phyloP scores from a whole-genome alignment of 2,888 invertebrate species.

The Ceriagrion tenellum region DNA sequence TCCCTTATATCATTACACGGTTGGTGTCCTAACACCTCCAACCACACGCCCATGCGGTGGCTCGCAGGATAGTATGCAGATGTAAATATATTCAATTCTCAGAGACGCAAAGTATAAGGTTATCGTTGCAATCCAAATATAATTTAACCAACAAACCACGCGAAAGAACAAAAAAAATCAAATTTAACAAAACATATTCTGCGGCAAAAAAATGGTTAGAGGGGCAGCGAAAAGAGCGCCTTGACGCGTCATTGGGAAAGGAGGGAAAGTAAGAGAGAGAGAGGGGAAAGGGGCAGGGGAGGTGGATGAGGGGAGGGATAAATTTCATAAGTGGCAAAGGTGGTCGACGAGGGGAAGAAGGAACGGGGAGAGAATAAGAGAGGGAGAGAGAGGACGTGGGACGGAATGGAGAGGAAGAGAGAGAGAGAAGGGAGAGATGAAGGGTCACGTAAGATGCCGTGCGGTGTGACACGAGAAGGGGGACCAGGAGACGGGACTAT shows the following conservation, averaged over 20 bases:
- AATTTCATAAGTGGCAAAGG: slow-evolving; percentile 69
- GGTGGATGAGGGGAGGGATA: slow-evolving; percentile 71
- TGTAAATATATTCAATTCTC: too few species aligned
- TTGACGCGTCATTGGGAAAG: neutral
- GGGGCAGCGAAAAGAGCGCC: neutral
- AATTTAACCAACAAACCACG: too few species aligned
- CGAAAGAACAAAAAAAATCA: too few species aligned
- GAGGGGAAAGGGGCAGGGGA: neutral
- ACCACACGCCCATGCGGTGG: too few species aligned
- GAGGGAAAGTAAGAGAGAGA: too few species aligned
- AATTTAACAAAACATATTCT: too few species aligned
- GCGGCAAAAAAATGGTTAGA: too few species aligned
- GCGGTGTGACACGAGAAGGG: neutral
- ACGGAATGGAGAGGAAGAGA: neutral
- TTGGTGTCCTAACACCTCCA: too few species aligned
- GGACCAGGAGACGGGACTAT: neutral
- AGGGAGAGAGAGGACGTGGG: neutral
- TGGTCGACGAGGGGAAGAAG: slow-evolving; percentile 70
- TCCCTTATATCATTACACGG: too few species aligned
- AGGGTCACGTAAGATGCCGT: slow-evolving; percentile 50
- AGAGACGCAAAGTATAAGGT: too few species aligned
- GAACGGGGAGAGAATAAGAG: neutral
- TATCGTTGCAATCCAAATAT: too few species aligned
- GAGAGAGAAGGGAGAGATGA: neutral
- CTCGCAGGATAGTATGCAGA: too few species aligned